A percentile compares a stretch with the other conserved stretches of the same genome.
These are phyloP conservation scores for Gallinago paraguaiae DNA, from an alignment of 2,113 vertebrate species.

Conservation along the genomic window DNA sequence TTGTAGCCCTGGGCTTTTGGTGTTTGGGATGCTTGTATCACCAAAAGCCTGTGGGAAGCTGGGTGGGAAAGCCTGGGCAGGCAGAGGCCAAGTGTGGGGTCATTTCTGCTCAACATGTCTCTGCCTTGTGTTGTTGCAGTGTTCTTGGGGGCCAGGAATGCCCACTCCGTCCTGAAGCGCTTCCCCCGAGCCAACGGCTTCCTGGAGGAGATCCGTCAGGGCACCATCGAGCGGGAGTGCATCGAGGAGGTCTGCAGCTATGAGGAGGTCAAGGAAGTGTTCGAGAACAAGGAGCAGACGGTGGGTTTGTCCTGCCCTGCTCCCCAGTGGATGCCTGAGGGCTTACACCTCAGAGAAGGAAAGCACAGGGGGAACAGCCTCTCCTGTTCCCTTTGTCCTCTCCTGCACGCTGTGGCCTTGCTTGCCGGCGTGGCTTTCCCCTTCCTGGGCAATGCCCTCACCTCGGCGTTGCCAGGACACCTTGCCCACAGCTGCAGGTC, in stretches of 20 bases:
- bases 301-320: conserved; percentile 58
- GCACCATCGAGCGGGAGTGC: conserved; percentile 87
- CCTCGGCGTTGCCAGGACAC: neutral
- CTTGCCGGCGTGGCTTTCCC: neutral
- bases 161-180: conserved; percentile 82
- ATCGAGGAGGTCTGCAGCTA: conserved; percentile 88
- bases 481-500: neutral
- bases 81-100: neutral
- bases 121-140: conserved; percentile 70
- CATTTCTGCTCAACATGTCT: neutral
- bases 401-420: neutral
- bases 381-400: neutral
- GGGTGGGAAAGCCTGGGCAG: neutral
- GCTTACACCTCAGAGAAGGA: neutral
- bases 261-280: conserved; percentile 89
- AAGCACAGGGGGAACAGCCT: neutral
- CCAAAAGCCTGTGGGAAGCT: neutral
- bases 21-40: neutral
- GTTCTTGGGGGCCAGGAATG: conserved; percentile 82
- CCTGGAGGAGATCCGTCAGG: conserved; percentile 85
- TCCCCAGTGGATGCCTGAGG: neutral
- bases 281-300: conserved; percentile 88
- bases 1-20: neutral
- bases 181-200: conserved; percentile 85
- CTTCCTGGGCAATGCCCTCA: neutral